A percentile compares a stretch with the other conserved stretches of the same genome.
phyloP scores from a whole-genome alignment of 2,797 vertebrate species.

The Hippopotamyrus pictus region DNA sequence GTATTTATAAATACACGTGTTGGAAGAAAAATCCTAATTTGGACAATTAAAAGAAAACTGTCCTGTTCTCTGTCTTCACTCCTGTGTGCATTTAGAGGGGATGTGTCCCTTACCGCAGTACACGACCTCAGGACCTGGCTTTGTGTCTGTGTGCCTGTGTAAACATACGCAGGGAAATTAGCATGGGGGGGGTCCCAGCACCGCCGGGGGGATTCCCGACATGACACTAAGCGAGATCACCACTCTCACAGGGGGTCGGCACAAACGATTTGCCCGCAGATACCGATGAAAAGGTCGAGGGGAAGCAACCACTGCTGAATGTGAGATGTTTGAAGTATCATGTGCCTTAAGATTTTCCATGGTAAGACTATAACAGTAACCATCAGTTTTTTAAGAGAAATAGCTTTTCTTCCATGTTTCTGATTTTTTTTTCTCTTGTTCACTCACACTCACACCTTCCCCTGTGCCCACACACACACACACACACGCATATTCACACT shows the following conservation, averaged over 20 bases:
- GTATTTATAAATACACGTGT: conserved; percentile 51
- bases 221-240: neutral
- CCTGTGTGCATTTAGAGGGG: conserved; percentile 52
- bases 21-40: conserved; percentile 53
- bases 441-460: neutral
- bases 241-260: conserved; percentile 41
- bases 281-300: conserved; percentile 57
- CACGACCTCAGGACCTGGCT: conserved; percentile 65
- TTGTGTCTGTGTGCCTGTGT: conserved; percentile 35
- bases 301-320: conserved; percentile 75
- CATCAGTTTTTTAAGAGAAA: conserved; percentile 70
- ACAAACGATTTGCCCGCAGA: conserved; percentile 55
- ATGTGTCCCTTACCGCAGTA: conserved; percentile 42
- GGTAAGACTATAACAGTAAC: conserved; percentile 71
- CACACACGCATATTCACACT: conserved; percentile 17
- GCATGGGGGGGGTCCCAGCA: conserved; percentile 13
- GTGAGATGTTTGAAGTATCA: conserved; percentile 92
- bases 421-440: conserved; percentile 48
- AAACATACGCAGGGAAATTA: neutral
- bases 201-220: neutral
- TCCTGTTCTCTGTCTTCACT: conserved; percentile 45
- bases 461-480: conserved; percentile 21
- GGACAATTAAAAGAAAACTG: conserved; percentile 41
- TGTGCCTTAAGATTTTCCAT: conserved; percentile 98
- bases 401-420: conserved; percentile 25